Evolutionary conservation across 2,888 invertebrate species (phyloP).

Genomic region (Prosapia bicincta): DNA sequence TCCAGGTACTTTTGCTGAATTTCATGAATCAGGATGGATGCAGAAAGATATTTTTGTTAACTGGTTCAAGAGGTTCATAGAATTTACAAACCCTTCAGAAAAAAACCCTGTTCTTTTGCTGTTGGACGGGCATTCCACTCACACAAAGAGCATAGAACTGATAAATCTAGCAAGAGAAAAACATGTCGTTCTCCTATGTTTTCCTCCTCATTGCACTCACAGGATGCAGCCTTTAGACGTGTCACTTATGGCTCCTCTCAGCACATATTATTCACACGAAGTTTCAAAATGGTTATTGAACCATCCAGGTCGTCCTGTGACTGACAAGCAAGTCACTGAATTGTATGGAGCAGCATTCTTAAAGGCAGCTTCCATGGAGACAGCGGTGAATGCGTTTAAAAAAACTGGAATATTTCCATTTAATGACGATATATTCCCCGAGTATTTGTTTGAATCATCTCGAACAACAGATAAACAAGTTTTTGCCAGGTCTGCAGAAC

Average conservation of each 20-base stretch:
- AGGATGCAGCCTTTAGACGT: background rate
- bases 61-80: background rate
- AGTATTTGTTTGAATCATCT: too few species aligned
- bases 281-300: background rate
- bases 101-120: background rate
- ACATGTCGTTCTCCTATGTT: background rate
- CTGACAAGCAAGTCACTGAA: too few species aligned
- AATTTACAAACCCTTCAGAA: background rate
- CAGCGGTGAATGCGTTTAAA: too few species aligned
- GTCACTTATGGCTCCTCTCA: background rate
- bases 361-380: too few species aligned
- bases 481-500: too few species aligned
- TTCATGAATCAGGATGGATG: background rate
- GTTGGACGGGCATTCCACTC: background rate
- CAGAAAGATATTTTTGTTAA: background rate
- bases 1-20: background rate
- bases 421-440: too few species aligned
- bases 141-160: background rate
- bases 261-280: background rate
- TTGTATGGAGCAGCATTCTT: too few species aligned
- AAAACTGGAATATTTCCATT: too few species aligned
- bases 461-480: too few species aligned
- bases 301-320: background rate
- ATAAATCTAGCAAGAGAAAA: background rate
- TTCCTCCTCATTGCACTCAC: background rate